These are phyloP conservation scores for Coluber constrictor DNA, from an alignment of 2,797 vertebrate species.

Conservation along the genomic window DNA sequence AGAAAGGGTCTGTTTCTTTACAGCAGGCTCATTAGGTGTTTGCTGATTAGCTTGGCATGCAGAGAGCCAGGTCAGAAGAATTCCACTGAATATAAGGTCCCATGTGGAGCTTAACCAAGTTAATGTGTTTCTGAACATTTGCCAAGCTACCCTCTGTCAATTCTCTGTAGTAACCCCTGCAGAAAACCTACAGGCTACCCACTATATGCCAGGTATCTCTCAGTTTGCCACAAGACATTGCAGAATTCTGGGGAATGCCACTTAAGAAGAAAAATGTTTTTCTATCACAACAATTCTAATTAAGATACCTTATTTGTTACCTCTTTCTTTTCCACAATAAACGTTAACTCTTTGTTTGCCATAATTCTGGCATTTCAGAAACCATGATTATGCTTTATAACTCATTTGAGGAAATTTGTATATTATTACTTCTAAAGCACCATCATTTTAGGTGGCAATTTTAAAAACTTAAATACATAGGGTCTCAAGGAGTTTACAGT, in stretches of 20 bases:
- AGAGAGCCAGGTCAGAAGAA: slow-evolving; percentile 91
- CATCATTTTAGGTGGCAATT: background rate
- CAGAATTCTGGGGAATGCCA: background rate
- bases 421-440: background rate
- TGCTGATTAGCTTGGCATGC: slow-evolving; percentile 91
- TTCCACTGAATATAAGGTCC: slow-evolving; percentile 98
- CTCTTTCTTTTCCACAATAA: background rate
- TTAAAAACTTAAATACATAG: background rate
- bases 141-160: slow-evolving; percentile 86
- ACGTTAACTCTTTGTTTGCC: background rate
- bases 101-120: slow-evolving; percentile 87
- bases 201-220: slow-evolving; percentile 77
- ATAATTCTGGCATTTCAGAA: background rate
- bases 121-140: slow-evolving; percentile 86
- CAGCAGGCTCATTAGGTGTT: slow-evolving; percentile 96
- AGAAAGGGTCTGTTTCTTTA: slow-evolving; percentile 88
- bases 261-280: background rate
- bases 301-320: background rate
- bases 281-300: background rate
- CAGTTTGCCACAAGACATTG: slow-evolving; percentile 77
- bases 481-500: background rate
- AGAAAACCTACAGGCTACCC: slow-evolving; percentile 72
- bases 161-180: slow-evolving; percentile 73
- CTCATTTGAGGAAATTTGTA: background rate
- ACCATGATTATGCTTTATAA: background rate